phyloP scores from a whole-genome alignment of 2,113 vertebrate species.

The Pluvialis apricaria region DNA sequence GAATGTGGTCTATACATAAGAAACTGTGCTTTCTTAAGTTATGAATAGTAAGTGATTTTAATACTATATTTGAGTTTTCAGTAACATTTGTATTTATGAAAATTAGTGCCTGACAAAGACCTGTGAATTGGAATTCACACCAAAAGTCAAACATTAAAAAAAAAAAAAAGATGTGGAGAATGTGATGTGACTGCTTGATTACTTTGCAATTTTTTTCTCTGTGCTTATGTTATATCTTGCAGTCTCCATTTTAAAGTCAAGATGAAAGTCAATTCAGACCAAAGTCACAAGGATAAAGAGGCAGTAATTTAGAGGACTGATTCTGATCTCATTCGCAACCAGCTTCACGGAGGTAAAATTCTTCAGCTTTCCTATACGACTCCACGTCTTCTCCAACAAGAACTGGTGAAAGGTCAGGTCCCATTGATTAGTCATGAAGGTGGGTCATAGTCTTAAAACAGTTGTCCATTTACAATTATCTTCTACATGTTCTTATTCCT shows the following conservation, averaged over 20 bases:
- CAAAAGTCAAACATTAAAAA: neutral
- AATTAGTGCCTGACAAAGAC: conserved; percentile 28
- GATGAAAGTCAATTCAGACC: conserved; percentile 5
- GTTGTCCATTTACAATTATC: neutral
- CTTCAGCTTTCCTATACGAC: neutral
- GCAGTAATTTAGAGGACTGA: neutral
- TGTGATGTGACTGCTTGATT: conserved; percentile 5
- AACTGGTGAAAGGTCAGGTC: neutral
- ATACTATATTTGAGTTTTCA: neutral
- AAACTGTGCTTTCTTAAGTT: neutral
- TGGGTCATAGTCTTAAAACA: neutral
- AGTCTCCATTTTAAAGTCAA: conserved; percentile 16
- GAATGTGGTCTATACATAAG: neutral
- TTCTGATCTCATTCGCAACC: neutral
- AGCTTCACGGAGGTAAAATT: neutral
- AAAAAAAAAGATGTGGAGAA: neutral
- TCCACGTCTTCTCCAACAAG: neutral
- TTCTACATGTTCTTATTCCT: neutral
- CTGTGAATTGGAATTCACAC: conserved; percentile 4
- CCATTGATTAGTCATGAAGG: neutral
- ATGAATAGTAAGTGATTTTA: conserved; percentile 22
- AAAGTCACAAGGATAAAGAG: neutral
- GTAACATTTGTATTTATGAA: conserved; percentile 28
- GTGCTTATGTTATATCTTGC: neutral
- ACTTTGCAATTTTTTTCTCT: neutral